Evolutionary conservation across 2,888 invertebrate genomes (phyloP).

Genomic region (Lacanobia oleracea): DNA sequence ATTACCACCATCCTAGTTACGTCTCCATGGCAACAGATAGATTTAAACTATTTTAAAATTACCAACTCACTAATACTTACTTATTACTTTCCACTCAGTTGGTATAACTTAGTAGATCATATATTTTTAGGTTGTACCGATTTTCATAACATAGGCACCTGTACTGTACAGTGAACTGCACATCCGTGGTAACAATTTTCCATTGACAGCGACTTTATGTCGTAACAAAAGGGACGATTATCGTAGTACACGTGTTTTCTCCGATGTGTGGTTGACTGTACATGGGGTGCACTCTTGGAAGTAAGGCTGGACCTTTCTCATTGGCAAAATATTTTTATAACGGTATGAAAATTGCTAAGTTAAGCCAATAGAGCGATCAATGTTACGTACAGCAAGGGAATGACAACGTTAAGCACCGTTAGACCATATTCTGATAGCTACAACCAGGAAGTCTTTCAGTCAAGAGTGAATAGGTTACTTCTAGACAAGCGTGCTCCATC

Average conservation of each 20-base stretch:
- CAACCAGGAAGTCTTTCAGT: no score
- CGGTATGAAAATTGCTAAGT: not conserved
- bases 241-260: not conserved
- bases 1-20: slow-evolving; percentile 9
- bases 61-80: not conserved
- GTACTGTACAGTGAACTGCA: not conserved
- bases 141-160: not conserved
- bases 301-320: no score
- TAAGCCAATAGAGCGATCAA: slow-evolving; percentile 10
- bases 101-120: not conserved
- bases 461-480: no score
- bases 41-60: not conserved
- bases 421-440: not conserved
- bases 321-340: not conserved
- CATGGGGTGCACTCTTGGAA: not conserved
- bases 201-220: not conserved
- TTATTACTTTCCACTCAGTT: not conserved
- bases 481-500: no score
- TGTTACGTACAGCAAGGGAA: slow-evolving; percentile 5
- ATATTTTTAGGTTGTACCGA: not conserved
- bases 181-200: not conserved
- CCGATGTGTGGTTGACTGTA: not conserved
- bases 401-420: slow-evolving; percentile 4
- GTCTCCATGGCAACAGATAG: not conserved
- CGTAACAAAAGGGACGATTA: not conserved